Evolutionary conservation across 2,888 invertebrate genomes (phyloP).

Genomic region (Caradrina clavipalpis): DNA sequence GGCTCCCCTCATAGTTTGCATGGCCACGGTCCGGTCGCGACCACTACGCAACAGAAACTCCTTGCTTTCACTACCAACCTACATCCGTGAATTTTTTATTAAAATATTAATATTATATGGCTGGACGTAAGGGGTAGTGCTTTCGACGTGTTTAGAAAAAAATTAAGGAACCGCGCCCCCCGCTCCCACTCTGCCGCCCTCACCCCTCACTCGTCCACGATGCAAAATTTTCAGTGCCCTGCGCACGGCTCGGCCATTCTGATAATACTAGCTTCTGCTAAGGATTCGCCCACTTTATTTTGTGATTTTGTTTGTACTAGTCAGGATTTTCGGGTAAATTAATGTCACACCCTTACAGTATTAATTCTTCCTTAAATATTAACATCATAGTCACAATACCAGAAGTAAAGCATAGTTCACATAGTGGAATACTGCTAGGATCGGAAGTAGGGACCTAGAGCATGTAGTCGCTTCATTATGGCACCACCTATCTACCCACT

Average conservation of each 20-base stretch:
- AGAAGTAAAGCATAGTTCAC: constrained; percentile 27
- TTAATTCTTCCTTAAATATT: background rate
- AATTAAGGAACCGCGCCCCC: constrained; percentile 75
- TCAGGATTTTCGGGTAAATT: background rate
- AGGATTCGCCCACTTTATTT: constrained; percentile 43
- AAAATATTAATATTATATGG: constrained; percentile 44
- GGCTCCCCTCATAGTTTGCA: constrained; percentile 90
- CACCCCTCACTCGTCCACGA: constrained; percentile 75
- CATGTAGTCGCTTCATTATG: constrained; percentile 18
- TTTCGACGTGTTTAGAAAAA: constrained; percentile 74
- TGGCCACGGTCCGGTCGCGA: constrained; percentile 76
- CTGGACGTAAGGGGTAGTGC: constrained; percentile 45
- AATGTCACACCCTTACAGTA: background rate
- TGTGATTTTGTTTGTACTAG: constrained; percentile 1
- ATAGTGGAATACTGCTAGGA: background rate
- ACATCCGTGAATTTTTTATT: constrained; percentile 44
- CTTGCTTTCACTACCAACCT: constrained; percentile 43
- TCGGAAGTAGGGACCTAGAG: background rate
- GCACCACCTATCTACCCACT: constrained; percentile 20
- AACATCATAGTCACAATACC: background rate
- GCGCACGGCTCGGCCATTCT: constrained; percentile 76
- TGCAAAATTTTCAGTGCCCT: constrained; percentile 83
- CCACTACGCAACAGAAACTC: constrained; percentile 38
- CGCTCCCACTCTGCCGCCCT: constrained; percentile 62
- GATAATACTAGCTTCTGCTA: constrained; percentile 58